phyloP scores from a whole-genome alignment of 2,888 invertebrate genomes.

The Fragum fragum region DNA sequence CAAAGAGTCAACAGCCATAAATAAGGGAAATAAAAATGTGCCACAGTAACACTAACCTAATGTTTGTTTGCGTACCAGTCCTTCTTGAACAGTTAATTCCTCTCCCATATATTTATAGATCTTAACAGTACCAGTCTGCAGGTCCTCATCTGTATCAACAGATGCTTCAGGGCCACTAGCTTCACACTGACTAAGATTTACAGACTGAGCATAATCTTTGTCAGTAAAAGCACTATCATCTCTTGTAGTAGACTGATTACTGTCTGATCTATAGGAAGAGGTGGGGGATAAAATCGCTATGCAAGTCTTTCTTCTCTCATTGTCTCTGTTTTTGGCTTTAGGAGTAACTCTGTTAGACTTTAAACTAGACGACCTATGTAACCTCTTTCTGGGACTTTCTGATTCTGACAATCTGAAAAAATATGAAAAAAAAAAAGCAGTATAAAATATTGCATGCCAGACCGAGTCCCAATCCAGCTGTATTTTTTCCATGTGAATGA shows the following conservation, averaged over 20 bases:
- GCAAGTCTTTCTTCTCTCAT: slow-evolving; percentile 81
- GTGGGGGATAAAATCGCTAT: slow-evolving; percentile 79
- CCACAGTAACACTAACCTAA: slow-evolving; percentile 67
- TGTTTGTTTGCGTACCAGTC: slow-evolving; percentile 77
- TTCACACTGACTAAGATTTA: slow-evolving; percentile 35
- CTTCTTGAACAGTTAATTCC: slow-evolving; percentile 74
- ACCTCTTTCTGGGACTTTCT: slow-evolving; percentile 61
- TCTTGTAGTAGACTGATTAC: background rate
- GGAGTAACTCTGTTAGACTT: slow-evolving; percentile 74
- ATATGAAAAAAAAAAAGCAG: too few species aligned
- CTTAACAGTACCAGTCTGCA: slow-evolving; percentile 53
- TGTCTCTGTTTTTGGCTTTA: slow-evolving; percentile 69
- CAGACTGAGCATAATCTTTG: background rate
- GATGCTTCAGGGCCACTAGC: slow-evolving; percentile 33
- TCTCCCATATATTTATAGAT: slow-evolving; percentile 75
- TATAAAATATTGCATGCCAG: too few species aligned
- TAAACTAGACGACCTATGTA: slow-evolving; percentile 83
- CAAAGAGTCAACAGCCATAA: background rate
- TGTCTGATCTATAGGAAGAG: slow-evolving; percentile 33
- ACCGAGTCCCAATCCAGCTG: too few species aligned
- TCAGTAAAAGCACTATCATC: background rate
- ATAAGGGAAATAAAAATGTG: slow-evolving; percentile 19
- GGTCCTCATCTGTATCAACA: slow-evolving; percentile 42
- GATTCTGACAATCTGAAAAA: slow-evolving; percentile 40
- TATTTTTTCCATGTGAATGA: too few species aligned